Conservation (phyloP, 2,888 invertebrate species). For the Augochlorella aurata region DNA sequence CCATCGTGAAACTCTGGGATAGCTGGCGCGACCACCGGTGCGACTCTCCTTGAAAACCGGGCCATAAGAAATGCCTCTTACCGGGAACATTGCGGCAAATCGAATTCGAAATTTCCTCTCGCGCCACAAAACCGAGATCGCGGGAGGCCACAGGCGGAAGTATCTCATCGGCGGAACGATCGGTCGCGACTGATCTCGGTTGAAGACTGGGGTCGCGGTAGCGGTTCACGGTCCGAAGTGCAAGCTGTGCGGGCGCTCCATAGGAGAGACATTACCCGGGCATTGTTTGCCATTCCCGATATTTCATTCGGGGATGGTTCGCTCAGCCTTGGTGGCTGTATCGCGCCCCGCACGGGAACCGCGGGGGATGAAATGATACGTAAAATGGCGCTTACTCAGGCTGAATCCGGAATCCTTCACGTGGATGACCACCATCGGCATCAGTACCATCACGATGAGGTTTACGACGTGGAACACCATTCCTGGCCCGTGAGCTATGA, state of each 20-base stretch:
- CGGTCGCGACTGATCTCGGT: neutral
- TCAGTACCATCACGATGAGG: slow-evolving; percentile 88
- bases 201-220: neutral
- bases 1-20: too few species aligned
- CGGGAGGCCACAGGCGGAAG: too few species aligned
- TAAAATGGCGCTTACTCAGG: slow-evolving; percentile 85
- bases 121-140: neutral
- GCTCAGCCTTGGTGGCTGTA: slow-evolving; percentile 3
- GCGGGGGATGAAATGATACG: slow-evolving; percentile 63
- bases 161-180: neutral
- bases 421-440: slow-evolving; percentile 92
- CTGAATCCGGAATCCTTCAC: slow-evolving; percentile 90
- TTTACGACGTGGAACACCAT: slow-evolving; percentile 89
- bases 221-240: neutral
- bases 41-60: neutral
- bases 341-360: slow-evolving; percentile 9
- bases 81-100: neutral
- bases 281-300: slow-evolving; percentile 18
- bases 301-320: slow-evolving; percentile 27
- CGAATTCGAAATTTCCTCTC: neutral
- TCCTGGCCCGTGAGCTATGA: slow-evolving; percentile 88
- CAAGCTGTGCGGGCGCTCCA: neutral
- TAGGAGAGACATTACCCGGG: slow-evolving; percentile 7
- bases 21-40: neutral
- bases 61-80: neutral